These are phyloP conservation scores for Discoglossus pictus DNA, from an alignment of 2,797 vertebrate genomes.

Conservation along the genomic window DNA sequence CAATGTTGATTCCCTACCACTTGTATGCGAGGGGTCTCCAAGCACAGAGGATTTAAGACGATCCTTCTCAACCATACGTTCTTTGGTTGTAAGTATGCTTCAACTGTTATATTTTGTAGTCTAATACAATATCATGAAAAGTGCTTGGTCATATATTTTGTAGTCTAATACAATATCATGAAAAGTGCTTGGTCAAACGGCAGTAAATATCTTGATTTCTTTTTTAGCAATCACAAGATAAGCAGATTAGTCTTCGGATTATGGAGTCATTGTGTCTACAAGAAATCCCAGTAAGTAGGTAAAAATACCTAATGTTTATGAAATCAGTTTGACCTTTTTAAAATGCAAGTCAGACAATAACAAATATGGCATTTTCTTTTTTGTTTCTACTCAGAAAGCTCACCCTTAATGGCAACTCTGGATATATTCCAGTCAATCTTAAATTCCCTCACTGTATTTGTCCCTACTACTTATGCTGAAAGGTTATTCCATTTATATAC, in stretches of 20 bases:
- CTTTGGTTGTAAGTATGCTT: conserved; percentile 26
- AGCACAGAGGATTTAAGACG: conserved; percentile 25
- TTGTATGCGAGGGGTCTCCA: background rate
- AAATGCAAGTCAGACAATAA: too few species aligned
- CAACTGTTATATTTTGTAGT: background rate
- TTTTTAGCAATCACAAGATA: conserved; percentile 28
- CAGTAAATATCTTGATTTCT: background rate
- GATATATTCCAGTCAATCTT: too few species aligned
- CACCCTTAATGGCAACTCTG: too few species aligned
- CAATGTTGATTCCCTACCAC: background rate
- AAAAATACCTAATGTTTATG: too few species aligned
- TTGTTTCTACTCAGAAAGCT: too few species aligned
- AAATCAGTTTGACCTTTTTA: too few species aligned
- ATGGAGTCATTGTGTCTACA: background rate
- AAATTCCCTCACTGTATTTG: too few species aligned
- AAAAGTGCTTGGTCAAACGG: too few species aligned
- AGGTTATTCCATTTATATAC: too few species aligned
- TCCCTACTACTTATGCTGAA: too few species aligned
- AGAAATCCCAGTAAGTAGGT: conserved; percentile 23
- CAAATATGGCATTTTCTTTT: too few species aligned
- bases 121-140: background rate
- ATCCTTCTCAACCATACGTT: conserved; percentile 3
- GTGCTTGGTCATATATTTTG: background rate
- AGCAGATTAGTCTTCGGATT: background rate
- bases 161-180: background rate